Evolutionary conservation across 2,888 invertebrate genomes (phyloP), one percentile per base, ranked within the genome.

Genomic region (Euzophera pinguis): DNA sequence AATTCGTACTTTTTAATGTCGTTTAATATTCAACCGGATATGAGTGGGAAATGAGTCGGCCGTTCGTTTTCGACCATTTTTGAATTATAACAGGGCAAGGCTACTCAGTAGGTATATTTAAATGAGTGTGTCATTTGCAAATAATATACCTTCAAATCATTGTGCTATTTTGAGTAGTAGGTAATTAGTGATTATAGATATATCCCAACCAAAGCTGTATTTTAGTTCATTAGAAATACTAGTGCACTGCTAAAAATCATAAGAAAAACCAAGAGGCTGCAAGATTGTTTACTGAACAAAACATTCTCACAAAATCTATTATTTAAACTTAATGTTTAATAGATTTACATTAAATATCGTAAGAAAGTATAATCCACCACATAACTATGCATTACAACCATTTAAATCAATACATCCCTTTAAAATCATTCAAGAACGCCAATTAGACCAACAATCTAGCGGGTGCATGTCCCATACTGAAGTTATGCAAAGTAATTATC

Each of bases 361-460:
- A 12, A 43, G 8, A 29, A 43, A 43, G 29, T 43, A 6, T 7
- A 43, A 43, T 5, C 27, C 29, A 13, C 43, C 10, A 12, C 29
- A 29, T 13, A 43, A 43, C 27, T 42, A 42, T 42, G 9, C n/a
- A 10, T 43, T 29, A 27, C 12, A 12, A 29, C 13, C 27, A 29
- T 43, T 29, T 43, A 29, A 43, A 43, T 43, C 43, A 43, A 43
- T 43, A 29, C 12, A 29, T n/a, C 13, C 27, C 43, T 43, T 43
- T 43, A 27, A 43, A 43, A 43, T 8, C 43, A 43, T 29, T 29
- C 43, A 43, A 43, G 43, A 27, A 27, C 43, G 29, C 13, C 43
- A 29, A 43, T 43, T 43, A 27, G 27, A 27, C 12, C n/a, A 27
- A 42, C 22, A 27, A 42, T 27, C 22, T 22, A 37, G 22, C n/a